Evolutionary conservation across 2,113 vertebrate species (phyloP).

Genomic region (Engystomops pustulosus): DNA sequence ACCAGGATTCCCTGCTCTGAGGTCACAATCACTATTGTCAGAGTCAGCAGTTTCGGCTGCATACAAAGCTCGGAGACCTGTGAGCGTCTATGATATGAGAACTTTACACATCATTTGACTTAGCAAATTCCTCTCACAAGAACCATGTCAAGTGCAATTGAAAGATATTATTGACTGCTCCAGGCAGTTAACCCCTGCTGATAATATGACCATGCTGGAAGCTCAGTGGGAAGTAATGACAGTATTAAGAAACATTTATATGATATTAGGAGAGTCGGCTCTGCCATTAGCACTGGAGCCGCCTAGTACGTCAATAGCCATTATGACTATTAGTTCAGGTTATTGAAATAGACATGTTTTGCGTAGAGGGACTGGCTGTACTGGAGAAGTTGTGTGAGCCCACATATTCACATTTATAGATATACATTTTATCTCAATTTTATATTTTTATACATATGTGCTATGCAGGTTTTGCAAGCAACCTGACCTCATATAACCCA

Average conservation of each 20-base stretch:
- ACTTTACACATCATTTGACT: conserved; percentile 3
- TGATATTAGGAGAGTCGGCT: background rate
- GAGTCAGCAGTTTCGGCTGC: background rate
- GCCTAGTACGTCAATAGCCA: conserved; percentile 6
- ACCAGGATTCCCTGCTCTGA: background rate
- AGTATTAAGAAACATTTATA: background rate
- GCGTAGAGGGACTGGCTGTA: background rate
- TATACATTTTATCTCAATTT: background rate
- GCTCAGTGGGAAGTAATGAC: conserved; percentile 1
- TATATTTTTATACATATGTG: background rate
- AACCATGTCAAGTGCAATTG: background rate
- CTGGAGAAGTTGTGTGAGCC: too few relatives aligned
- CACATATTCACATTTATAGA: background rate
- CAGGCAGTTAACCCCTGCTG: conserved; percentile 14
- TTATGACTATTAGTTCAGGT: background rate
- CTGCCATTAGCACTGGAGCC: background rate
- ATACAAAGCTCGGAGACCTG: background rate
- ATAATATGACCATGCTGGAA: background rate
- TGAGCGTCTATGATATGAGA: background rate
- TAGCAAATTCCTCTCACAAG: background rate
- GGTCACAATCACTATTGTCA: background rate
- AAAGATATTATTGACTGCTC: conserved; percentile 1
- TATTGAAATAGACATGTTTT: background rate
- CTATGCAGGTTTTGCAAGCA: too few relatives aligned
- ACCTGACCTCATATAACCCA: too few relatives aligned